These are phyloP conservation scores for Drosophila histrio DNA, from an alignment of 2,888 invertebrate genomes.

Conservation along the genomic window DNA sequence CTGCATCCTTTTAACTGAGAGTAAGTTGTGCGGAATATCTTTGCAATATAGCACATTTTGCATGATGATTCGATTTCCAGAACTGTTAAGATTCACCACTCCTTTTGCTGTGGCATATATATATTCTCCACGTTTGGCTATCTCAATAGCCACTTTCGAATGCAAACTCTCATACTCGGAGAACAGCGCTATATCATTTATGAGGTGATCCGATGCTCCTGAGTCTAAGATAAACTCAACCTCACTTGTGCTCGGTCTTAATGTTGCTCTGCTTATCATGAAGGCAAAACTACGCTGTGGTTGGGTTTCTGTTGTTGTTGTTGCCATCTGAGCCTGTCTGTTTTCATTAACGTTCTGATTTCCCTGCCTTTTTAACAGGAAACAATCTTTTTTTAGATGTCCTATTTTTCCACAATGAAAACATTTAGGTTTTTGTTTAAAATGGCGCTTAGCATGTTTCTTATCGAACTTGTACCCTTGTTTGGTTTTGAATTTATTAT, in stretches of 20 bases:
- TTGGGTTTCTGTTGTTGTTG: constrained; percentile 10
- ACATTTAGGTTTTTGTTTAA: no score
- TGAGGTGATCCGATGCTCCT: constrained; percentile 1
- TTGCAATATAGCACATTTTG: constrained; percentile 55
- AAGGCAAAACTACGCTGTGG: constrained; percentile 18
- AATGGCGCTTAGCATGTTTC: no score
- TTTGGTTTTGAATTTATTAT: no score
- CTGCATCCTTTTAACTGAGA: constrained; percentile 18
- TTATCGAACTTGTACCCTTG: no score
- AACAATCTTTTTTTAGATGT: constrained; percentile 20
- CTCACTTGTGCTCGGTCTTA: background rate
- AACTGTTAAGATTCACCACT: constrained; percentile 1
- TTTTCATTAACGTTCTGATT: constrained; percentile 3
- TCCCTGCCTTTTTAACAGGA: constrained; percentile 4
- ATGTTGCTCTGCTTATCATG: background rate
- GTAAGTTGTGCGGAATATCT: constrained; percentile 22
- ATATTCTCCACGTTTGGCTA: constrained; percentile 16
- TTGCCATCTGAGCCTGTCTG: constrained; percentile 18
- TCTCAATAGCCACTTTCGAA: constrained; percentile 7
- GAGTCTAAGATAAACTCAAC: constrained; percentile 15
- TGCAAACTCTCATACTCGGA: constrained; percentile 15
- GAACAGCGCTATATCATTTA: constrained; percentile 3
- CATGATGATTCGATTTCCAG: constrained; percentile 7
- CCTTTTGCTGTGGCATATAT: background rate
- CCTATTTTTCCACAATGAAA: constrained; percentile 23